phyloP scores from a whole-genome alignment of 64 coral and sea anemone species.

The Trachythela sp. region DNA sequence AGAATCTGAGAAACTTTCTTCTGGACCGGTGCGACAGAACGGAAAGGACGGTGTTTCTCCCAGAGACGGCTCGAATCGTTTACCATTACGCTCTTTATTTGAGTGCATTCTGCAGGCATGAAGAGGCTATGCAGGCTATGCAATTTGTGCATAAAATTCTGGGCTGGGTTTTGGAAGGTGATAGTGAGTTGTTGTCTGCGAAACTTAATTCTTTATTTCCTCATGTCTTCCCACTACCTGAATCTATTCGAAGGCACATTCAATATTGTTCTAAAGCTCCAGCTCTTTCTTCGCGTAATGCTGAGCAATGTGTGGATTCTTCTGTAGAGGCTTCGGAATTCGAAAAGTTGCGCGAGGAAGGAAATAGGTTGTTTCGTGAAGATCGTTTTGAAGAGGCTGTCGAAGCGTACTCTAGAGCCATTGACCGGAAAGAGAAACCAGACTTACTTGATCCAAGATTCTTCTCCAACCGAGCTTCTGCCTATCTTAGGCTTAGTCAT shows the following conservation, averaged over 20 bases:
- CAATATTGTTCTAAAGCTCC: constrained; percentile 2
- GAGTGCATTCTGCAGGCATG: background rate
- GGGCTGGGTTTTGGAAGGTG: background rate
- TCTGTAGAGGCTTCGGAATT: background rate
- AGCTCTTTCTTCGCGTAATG: background rate
- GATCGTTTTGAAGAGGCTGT: background rate
- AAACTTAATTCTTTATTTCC: background rate
- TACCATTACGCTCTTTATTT: background rate
- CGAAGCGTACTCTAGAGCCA: background rate
- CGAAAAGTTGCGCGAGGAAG: background rate
- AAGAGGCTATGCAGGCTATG: constrained; percentile 7
- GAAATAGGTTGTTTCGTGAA: background rate
- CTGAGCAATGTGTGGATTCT: background rate
- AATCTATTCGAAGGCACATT: background rate
- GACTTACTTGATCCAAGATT: background rate
- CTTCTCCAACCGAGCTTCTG: background rate
- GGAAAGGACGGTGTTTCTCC: background rate
- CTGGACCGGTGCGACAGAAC: background rate
- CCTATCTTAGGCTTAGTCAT: background rate
- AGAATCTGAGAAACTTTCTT: background rate
- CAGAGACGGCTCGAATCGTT: background rate
- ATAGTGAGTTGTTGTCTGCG: background rate
- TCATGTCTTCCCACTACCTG: constrained; percentile 16
- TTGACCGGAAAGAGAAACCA: background rate
- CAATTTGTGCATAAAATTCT: constrained; percentile 9